phyloP scores from a whole-genome alignment of 2,888 invertebrate species.

The Platycheirus albimanus region DNA sequence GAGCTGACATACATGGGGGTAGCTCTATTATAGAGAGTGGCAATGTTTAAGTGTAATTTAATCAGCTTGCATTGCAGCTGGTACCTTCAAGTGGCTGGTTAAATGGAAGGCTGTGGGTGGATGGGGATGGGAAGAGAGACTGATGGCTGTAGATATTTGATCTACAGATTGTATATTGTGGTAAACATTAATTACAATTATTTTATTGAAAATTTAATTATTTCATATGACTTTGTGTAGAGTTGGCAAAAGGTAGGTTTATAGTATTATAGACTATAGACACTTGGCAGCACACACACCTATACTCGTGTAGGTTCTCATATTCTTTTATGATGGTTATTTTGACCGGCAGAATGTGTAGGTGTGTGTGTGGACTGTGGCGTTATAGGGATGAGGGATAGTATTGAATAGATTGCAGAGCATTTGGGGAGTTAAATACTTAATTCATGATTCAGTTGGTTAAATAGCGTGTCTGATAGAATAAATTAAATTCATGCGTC shows the following conservation, averaged over 20 bases:
- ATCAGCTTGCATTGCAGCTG: slow-evolving; percentile 54
- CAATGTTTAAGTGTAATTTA: slow-evolving; percentile 63
- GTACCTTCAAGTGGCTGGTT: slow-evolving; percentile 54
- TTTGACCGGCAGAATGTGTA: slow-evolving; percentile 14
- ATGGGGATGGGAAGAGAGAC: not conserved
- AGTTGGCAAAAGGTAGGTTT: too few species aligned
- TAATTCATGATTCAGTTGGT: slow-evolving; percentile 27
- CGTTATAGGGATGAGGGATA: slow-evolving; percentile 10
- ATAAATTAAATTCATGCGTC: not conserved
- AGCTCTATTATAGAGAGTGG: slow-evolving; percentile 5
- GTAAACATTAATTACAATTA: slow-evolving; percentile 65
- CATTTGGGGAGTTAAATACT: slow-evolving; percentile 42
- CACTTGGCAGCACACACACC: too few species aligned
- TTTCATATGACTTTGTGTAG: slow-evolving; percentile 5
- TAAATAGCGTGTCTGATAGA: slow-evolving; percentile 26
- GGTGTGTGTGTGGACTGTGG: not conserved
- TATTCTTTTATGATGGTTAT: too few species aligned
- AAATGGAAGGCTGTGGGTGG: slow-evolving; percentile 4
- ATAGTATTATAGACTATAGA: too few species aligned
- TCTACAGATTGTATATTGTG: slow-evolving; percentile 54
- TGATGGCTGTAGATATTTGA: slow-evolving; percentile 43
- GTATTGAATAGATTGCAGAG: slow-evolving; percentile 33
- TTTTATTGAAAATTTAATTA: slow-evolving; percentile 68
- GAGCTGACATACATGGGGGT: not conserved
- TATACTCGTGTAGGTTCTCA: too few species aligned